Base-by-base conservation (phyloP, 2,797 vertebrate genomes). In the Helicolenus hilgendorfi region DNA sequence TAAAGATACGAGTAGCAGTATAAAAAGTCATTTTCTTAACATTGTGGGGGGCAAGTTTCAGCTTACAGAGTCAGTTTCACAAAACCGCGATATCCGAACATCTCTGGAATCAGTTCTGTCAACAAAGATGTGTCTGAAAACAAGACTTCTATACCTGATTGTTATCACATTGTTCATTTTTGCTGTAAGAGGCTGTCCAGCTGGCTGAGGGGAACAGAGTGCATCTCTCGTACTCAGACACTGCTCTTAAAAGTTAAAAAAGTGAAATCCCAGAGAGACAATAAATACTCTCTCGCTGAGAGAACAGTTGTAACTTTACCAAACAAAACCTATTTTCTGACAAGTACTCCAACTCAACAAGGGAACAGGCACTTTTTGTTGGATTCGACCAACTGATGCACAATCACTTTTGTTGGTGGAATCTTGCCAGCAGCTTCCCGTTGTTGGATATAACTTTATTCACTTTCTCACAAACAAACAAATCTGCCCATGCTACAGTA, bases 111-210 rank as follows among this genome's bases (percentile, higher is more conserved):
- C 53, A 26, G 24, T 62, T 62, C 29, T 18, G 31, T 73, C 59
- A 80, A 36, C 68, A 56, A 55, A 11, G 33, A 74, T 13, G 49
- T 26, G 53, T 67, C n/a, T 69, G 27, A n/a, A 55, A 67, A 64
- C 5, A 62, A 72, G 63, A 64, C 11, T 26, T 63, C 29, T 22
- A 41, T 41, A 49, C 68, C n/a, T 33, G 35, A 60, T 55, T 55
- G 62, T 64, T 80, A 26, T 69, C 49, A 67, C 64, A 20, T 24
- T 75, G 36, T 79, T 76, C 31, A 22, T 60, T 81, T 81, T 41
- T 62, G 45, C 59, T 69, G 45, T 67, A 56, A 18, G 33, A 70
- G 55, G 45, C 27, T 13, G 31, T 70, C 69, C 58, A 74, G 53
- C 62, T 45, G 77, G 71, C 59, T 65, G 58, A 33, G 22, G 29